These are phyloP conservation scores for Esperia sulphurella DNA, from an alignment of 2,888 invertebrate genomes.

Conservation along the genomic window DNA sequence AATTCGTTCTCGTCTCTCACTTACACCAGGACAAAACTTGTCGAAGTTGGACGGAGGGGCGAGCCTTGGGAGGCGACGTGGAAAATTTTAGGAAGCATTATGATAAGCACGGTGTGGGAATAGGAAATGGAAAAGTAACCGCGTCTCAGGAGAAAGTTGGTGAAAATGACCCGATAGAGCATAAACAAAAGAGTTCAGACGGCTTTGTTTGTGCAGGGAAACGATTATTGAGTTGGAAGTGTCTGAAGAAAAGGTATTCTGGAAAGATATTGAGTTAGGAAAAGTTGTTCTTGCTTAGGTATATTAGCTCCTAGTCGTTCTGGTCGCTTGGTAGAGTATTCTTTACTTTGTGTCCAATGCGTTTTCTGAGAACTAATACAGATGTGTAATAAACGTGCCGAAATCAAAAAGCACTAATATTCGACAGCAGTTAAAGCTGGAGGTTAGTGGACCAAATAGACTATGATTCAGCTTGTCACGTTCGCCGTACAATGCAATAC, in stretches of 20 bases:
- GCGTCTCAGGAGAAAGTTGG: conserved; percentile 9
- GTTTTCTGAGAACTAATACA: too few species aligned
- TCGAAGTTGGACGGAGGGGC: conserved; percentile 24
- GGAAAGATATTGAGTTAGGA: too few species aligned
- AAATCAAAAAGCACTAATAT: too few species aligned
- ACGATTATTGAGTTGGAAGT: not conserved
- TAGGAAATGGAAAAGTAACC: conserved; percentile 18
- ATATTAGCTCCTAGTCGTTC: not conserved
- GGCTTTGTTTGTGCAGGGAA: not conserved
- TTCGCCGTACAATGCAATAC: too few species aligned
- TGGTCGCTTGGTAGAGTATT: too few species aligned
- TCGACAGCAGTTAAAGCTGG: too few species aligned
- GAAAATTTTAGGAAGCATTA: conserved; percentile 42
- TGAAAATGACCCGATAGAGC: conserved; percentile 12
- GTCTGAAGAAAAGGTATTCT: not conserved
- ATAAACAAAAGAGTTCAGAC: conserved; percentile 24
- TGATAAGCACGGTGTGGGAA: conserved; percentile 29
- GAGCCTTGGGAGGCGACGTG: conserved; percentile 29
- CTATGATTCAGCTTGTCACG: too few species aligned
- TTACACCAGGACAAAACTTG: conserved; percentile 13
- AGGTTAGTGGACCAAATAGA: too few species aligned
- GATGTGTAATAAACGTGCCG: too few species aligned
- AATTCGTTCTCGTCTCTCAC: not conserved
- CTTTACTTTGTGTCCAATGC: too few species aligned
- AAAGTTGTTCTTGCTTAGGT: not conserved